These are phyloP conservation scores for Remorina albescens DNA, from an alignment of 2,797 vertebrate genomes.

Conservation along the genomic window DNA sequence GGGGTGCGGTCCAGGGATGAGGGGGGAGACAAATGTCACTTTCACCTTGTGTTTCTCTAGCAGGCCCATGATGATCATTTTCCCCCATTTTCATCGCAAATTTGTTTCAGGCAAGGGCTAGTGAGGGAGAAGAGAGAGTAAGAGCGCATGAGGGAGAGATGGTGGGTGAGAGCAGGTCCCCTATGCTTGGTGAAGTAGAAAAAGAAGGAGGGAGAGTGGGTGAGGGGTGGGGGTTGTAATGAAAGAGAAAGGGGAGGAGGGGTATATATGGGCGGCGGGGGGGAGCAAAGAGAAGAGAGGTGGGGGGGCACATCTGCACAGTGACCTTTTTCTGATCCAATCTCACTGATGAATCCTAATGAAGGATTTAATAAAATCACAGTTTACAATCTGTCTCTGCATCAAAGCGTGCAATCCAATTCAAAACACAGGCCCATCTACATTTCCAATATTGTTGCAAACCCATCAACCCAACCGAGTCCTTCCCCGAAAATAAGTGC, in stretches of 20 bases:
- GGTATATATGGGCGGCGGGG: constrained; percentile 52
- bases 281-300: constrained; percentile 55
- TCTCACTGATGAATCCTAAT: constrained; percentile 91
- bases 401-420: constrained; percentile 89
- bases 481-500: constrained; percentile 63
- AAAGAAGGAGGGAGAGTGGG: background rate
- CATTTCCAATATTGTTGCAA: constrained; percentile 80
- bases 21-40: constrained; percentile 84
- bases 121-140: constrained; percentile 44
- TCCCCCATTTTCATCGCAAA: constrained; percentile 90
- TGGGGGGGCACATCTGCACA: constrained; percentile 86
- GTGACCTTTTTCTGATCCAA: constrained; percentile 93
- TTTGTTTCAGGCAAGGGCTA: constrained; percentile 84
- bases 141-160: constrained; percentile 37
- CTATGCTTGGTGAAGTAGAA: constrained; percentile 34
- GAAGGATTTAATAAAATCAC: constrained; percentile 92
- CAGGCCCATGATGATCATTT: constrained; percentile 86
- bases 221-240: constrained; percentile 28
- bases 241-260: constrained; percentile 42
- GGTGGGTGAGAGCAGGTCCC: constrained; percentile 54
- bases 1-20: constrained; percentile 4
- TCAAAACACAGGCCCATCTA: constrained; percentile 84
- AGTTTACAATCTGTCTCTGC: constrained; percentile 90
- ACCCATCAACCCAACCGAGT: constrained; percentile 73
- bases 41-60: constrained; percentile 87